Base-by-base conservation (phyloP, 2,888 invertebrate species). In the Diarsia brunnea region DNA sequence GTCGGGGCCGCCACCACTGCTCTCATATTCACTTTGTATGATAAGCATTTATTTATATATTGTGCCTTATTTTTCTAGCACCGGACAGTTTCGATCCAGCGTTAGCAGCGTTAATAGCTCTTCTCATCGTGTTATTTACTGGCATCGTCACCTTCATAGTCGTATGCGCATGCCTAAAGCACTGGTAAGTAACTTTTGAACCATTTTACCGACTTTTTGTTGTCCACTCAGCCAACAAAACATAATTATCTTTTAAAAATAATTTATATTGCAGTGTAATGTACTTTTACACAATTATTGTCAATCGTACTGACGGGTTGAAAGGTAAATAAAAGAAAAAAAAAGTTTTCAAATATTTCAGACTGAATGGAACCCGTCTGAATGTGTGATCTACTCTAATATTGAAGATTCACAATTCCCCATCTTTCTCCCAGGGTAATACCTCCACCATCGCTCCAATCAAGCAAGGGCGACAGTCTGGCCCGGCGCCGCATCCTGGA, bases 131-230 rank as follows among this genome's bases (percentile, higher is more conserved):
- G 10, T 96, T 99, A 0, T 97, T 98, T 89, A 98, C 99, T 38
- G 99, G 99, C 10, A 98, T 98, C 66, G 98, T 98, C 73, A 98
- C 98, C 0, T 98, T 99, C 87, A 97, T 98, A 74, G 98, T 98
- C 14, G 98, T 98, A 10, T 99, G 99, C 92, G 99, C 98, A 86
- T 99, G 99, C 90, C 97, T 99, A 24, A 98, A 98, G 89, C 98
- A 98, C 91, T 98, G 98, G 98, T 98, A 91, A 91, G 73, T 61
- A 21, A 4, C 4, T 60, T 60, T 31, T n/a, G n/a, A 68, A 19
- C 11, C n/a, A 51, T 24, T 4, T 55, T 5, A 16, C 16, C 8
- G 14, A 55, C 4, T 3, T 19, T 16, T 58, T 10, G 27, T n/a
- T 31, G 16, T 2, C 2, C 14, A 58, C 24, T 24, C 14, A 24